phyloP scores from a whole-genome alignment of 2,113 vertebrate genomes.

The Leptosomus discolor region DNA sequence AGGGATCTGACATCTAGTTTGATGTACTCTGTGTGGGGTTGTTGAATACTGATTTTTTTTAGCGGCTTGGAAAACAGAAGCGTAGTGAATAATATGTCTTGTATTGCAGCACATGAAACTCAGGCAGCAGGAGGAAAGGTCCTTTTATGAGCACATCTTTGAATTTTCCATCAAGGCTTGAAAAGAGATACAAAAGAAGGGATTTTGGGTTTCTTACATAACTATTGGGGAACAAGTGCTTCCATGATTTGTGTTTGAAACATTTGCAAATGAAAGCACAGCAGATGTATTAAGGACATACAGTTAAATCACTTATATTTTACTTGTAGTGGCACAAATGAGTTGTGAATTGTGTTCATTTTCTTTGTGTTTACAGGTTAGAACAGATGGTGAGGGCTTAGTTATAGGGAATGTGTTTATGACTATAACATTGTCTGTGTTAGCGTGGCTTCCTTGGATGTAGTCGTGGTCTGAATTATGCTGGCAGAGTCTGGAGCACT shows the following conservation, averaged over 20 bases:
- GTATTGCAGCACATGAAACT: neutral
- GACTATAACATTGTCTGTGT: neutral
- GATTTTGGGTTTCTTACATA: neutral
- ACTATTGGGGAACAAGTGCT: neutral
- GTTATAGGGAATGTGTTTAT: neutral
- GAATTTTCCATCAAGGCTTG: neutral
- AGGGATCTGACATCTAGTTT: neutral
- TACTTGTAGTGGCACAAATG: slow-evolving; percentile 29
- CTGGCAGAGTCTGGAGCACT: neutral
- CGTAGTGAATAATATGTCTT: neutral
- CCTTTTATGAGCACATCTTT: neutral
- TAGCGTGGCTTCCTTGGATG: neutral
- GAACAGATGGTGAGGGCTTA: slow-evolving; percentile 38
- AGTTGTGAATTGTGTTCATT: slow-evolving; percentile 40
- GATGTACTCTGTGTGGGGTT: neutral
- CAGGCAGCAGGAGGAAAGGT: neutral
- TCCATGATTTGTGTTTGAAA: neutral
- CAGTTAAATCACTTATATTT: slow-evolving; percentile 24
- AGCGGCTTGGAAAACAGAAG: neutral
- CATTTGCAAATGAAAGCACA: neutral
- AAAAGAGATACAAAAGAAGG: neutral
- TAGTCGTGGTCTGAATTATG: neutral
- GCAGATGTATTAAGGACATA: neutral
- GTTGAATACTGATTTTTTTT: neutral
- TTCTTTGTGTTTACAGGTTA: slow-evolving; percentile 6